A percentile compares a stretch with the other conserved stretches of the same genome.
Conservation (phyloP, 1,140 invertebrate genomes). For the Arion vulgaris region DNA sequence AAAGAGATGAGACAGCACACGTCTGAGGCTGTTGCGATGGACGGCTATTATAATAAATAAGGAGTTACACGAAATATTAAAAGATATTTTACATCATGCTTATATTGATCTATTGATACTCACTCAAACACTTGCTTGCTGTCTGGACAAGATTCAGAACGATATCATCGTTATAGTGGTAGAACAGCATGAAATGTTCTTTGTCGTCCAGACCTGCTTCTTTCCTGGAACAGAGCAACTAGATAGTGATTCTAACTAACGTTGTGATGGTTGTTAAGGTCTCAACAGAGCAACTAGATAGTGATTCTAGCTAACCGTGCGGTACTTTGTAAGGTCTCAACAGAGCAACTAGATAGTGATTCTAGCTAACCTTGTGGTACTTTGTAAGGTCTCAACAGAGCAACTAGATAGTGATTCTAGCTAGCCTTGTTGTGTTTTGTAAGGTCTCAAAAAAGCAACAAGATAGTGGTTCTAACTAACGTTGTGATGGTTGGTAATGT, state of each 20-base stretch:
- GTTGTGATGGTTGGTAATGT: no score
- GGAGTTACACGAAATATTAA: no score
- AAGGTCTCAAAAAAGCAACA: no score
- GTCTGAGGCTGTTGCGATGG: no score
- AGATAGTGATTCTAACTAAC: background rate
- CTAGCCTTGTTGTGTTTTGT: background rate
- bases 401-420: background rate
- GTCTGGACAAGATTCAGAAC: constrained; percentile 59
- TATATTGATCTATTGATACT: constrained; percentile 45
- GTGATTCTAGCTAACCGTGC: background rate
- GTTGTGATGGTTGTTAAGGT: background rate
- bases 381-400: no score
- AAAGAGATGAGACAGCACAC: no score
- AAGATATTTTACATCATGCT: no score
- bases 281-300: background rate
- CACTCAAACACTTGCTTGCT: constrained; percentile 56
- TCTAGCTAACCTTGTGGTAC: background rate
- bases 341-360: background rate
- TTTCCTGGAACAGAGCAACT: background rate
- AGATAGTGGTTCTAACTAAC: no score
- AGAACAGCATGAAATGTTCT: constrained; percentile 62
- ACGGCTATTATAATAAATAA: no score
- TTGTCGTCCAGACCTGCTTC: constrained; percentile 48
- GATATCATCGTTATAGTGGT: constrained; percentile 56
- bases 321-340: no score